These are phyloP conservation scores for Xenops minutus DNA, from an alignment of 2,797 vertebrate genomes.

Conservation along the genomic window DNA sequence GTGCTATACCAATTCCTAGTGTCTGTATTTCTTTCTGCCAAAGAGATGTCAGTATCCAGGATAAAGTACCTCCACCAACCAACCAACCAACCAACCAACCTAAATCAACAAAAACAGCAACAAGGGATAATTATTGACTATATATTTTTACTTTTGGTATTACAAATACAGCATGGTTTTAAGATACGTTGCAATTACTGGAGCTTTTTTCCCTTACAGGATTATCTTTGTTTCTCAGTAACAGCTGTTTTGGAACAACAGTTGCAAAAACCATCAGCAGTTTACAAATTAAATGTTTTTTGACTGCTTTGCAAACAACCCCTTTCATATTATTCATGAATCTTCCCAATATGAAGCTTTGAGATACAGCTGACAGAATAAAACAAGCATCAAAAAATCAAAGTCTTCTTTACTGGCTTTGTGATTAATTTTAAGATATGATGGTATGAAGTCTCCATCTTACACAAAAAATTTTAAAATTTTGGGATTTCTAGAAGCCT, in stretches of 20 bases:
- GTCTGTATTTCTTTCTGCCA: not conserved
- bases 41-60: not conserved
- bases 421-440: not conserved
- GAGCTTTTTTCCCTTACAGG: not conserved
- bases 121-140: not conserved
- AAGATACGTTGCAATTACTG: not conserved
- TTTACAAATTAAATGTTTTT: conserved; percentile 23
- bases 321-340: not conserved
- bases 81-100: not conserved
- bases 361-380: not conserved
- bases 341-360: not conserved
- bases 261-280: not conserved
- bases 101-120: not conserved
- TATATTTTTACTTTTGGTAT: not conserved
- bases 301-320: not conserved
- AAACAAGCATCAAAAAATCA: not conserved
- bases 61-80: not conserved
- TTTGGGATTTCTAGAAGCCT: not conserved
- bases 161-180: not conserved
- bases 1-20: not conserved
- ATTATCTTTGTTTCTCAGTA: not conserved
- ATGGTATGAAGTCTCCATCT: not conserved
- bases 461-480: not conserved
- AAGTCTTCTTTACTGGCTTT: not conserved
- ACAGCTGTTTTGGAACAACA: not conserved